Conservation (phyloP, 2,888 invertebrate species). For the Sarcophaga carnaria region DNA sequence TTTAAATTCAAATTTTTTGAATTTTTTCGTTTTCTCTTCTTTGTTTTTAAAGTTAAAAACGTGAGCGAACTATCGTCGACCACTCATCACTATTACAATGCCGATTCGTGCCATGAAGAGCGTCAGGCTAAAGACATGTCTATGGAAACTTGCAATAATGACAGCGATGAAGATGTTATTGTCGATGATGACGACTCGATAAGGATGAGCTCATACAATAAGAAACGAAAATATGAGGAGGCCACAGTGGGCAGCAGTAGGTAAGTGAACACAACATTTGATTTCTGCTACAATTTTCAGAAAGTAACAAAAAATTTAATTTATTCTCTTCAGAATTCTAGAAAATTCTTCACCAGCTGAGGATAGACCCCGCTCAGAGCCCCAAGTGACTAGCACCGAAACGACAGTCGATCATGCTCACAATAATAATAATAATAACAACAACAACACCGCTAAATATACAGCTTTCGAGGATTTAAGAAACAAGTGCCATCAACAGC, state of each 20-base stretch:
- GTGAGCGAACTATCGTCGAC: constrained; percentile 81
- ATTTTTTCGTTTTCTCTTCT: not conserved
- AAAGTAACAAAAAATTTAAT: not conserved
- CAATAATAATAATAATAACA: constrained; percentile 75
- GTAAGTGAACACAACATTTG: constrained; percentile 67
- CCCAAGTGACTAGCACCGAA: constrained; percentile 81
- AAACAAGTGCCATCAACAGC: constrained; percentile 77
- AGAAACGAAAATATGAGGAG: constrained; percentile 79
- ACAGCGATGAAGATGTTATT: constrained; percentile 82
- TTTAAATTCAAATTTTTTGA: not conserved
- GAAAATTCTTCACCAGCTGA: constrained; percentile 78
- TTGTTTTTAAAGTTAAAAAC: constrained; percentile 77
- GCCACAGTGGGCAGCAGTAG: constrained; percentile 76
- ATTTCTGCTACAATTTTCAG: no score
- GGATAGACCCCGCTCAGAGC: constrained; percentile 80
- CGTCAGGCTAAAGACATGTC: constrained; percentile 75
- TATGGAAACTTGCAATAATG: constrained; percentile 80
- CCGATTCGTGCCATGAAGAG: constrained; percentile 79
- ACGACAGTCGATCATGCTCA: constrained; percentile 77
- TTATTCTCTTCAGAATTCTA: constrained; percentile 71
- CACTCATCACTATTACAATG: constrained; percentile 81
- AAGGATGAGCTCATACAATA: constrained; percentile 74
- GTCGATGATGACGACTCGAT: constrained; percentile 81
- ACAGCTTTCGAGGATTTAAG: constrained; percentile 84
- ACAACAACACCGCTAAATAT: constrained; percentile 80